Base-by-base conservation (phyloP, 1,140 invertebrate species). In the Brachionus manjavacas region DNA sequence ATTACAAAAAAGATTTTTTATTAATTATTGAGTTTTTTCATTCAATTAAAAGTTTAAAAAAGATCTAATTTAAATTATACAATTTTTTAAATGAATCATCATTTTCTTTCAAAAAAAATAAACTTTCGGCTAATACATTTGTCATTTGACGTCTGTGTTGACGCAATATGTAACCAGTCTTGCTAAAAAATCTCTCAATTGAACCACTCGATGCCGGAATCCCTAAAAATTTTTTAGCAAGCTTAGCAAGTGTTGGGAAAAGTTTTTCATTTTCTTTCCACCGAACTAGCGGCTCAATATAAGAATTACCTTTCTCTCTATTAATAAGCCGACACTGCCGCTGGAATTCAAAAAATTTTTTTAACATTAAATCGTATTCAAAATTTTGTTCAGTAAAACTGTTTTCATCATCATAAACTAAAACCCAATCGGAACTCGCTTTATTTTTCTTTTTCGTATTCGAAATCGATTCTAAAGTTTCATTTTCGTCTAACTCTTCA, bases 81-180 rank as follows among this genome's bases (percentile, higher is more conserved):
- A 31, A 31, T 31, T 31, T 31, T 31, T 31, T 31, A 31, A 31
- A 31, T 31, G 28, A 31, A 31, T 31, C 28, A 31, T 28, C 31
- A 28, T 68, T 68, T 68, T 68, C 64, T 14, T 68, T 68, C 14
- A 72, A 72, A 72, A 39, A 72, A 39, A 72, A 72, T 68, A 68
- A 68, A 35, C 14, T 68, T 35, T 68, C 8, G 4, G 64, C 64
- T n/a, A 11, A 35, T 12, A 68, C 28, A 35, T 68, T 35, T 31
- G 14, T 39, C 3, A 72, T 31, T 39, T 72, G 14, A n/a, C 68
- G 28, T 31, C 68, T 72, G 35, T 72, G 28, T 72, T 72, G 68
- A 16, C 68, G 25, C 11, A 72, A 16, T n/a, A 72, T 72, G 31
- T n/a, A 39, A 14, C 31, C 68, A 39, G 68, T 68, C 25, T 68